Evolutionary conservation across 2,113 vertebrate genomes (phyloP).

Genomic region (Hydropotes inermis): DNA sequence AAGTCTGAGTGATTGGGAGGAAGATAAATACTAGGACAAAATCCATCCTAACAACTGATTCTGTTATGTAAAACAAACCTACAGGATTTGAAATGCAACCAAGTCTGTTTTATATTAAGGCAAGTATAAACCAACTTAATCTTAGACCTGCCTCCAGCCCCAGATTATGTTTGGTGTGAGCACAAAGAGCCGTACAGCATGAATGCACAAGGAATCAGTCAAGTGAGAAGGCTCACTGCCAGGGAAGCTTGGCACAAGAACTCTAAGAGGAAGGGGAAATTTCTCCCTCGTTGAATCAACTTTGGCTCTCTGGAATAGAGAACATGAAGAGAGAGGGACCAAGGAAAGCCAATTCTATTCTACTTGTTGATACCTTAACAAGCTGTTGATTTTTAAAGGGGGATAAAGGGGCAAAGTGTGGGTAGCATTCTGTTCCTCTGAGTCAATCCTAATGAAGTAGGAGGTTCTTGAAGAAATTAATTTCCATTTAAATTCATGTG

Average conservation of each 20-base stretch:
- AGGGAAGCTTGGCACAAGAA: slow-evolving; percentile 59
- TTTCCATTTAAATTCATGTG: slow-evolving; percentile 76
- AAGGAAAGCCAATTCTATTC: slow-evolving; percentile 62
- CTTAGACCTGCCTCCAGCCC: slow-evolving; percentile 68
- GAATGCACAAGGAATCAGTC: slow-evolving; percentile 63
- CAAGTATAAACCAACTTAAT: slow-evolving; percentile 67
- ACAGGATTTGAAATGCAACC: slow-evolving; percentile 61
- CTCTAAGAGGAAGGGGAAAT: slow-evolving; percentile 69
- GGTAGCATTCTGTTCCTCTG: slow-evolving; percentile 70
- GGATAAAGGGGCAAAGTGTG: slow-evolving; percentile 69
- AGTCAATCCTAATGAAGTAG: slow-evolving; percentile 75
- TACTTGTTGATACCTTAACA: slow-evolving; percentile 75
- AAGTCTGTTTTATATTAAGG: slow-evolving; percentile 64
- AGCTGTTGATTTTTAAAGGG: slow-evolving; percentile 72
- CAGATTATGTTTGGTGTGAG: slow-evolving; percentile 61
- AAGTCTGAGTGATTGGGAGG: slow-evolving; percentile 54
- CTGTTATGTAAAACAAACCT: slow-evolving; percentile 70
- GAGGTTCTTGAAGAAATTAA: slow-evolving; percentile 74
- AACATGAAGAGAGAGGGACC: slow-evolving; percentile 35
- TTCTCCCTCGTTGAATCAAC: slow-evolving; percentile 66
- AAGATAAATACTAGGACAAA: slow-evolving; percentile 63
- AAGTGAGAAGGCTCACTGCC: slow-evolving; percentile 58
- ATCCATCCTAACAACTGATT: slow-evolving; percentile 42
- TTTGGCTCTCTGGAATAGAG: slow-evolving; percentile 69
- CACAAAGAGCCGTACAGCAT: slow-evolving; percentile 61